phyloP scores from a whole-genome alignment of 2,113 vertebrate genomes.

The Corythaeola cristata region DNA sequence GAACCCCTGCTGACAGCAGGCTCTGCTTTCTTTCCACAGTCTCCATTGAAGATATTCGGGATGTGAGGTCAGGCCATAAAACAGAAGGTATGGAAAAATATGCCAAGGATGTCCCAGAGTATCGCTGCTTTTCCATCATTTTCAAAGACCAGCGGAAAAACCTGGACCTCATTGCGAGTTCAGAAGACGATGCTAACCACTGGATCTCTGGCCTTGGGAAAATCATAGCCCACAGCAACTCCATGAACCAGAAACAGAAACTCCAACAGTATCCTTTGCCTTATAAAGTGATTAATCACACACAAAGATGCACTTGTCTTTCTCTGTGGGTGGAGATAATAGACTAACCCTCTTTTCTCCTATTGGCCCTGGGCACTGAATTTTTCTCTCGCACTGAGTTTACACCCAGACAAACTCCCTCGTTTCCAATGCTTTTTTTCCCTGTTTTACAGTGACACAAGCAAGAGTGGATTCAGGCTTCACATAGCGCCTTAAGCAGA shows the following conservation, averaged over 20 bases:
- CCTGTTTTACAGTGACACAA: neutral
- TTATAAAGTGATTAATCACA: neutral
- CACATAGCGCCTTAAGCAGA: neutral
- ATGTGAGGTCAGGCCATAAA: conserved; percentile 88
- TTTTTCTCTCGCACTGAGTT: neutral
- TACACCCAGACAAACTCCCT: neutral
- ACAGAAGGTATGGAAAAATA: conserved; percentile 89
- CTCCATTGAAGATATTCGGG: conserved; percentile 90
- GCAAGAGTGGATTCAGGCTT: neutral
- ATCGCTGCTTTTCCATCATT: conserved; percentile 91
- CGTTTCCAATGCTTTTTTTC: neutral
- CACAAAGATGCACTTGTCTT: conserved; percentile 54
- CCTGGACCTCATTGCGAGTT: conserved; percentile 86
- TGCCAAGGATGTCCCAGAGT: conserved; percentile 75
- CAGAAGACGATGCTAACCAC: conserved; percentile 71
- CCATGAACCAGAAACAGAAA: conserved; percentile 86
- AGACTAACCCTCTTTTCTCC: neutral
- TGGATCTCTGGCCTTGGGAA: conserved; percentile 87
- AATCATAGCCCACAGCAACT: conserved; percentile 79
- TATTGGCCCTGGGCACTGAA: neutral
- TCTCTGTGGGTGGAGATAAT: neutral
- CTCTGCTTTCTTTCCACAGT: conserved; percentile 78
- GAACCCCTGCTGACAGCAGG: conserved; percentile 20
- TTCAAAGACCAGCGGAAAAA: conserved; percentile 88
- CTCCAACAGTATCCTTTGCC: conserved; percentile 93